Evolutionary conservation across 2,797 vertebrate species (phyloP), one percentile per base, ranked within the genome.

Genomic region (Ficedula albicollis): DNA sequence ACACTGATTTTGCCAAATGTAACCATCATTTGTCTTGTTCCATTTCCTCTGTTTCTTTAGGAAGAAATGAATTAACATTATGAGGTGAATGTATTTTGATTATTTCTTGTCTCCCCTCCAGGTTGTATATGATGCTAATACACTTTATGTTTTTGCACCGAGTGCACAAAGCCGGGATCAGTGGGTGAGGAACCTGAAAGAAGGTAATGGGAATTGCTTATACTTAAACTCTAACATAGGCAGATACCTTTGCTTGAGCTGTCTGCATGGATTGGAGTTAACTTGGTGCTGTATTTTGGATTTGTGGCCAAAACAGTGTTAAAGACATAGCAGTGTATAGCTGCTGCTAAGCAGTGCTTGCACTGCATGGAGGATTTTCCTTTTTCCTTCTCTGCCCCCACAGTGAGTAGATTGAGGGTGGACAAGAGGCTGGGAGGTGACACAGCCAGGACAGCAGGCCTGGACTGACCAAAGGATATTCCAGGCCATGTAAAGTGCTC

Each of bases 141-240:
- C 98, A 0, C 98, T 99, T 62, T 99, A 99, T 73, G 91, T 99
- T 54, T 99, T 99, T 95, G 98, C 99, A 79, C 99, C 99, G 8
- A 99, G 96, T 87, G 97, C 98, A 49, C 97, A 98, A 84, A 99
- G 98, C 96, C 98, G 99, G 51, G 98, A 97, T 83, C 67, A 94
- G 22, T 99, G 99, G 99, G 99, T 99, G 87, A 98, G 98, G 91
- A 98, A 97, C 84, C 97, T 99, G 78, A 99, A 99, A 97, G 98
- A 99, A 94, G 99, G 99, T 99, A 96, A 98, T 72, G 64, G 27
- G 67, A 51, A 8, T 48, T 70, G 23, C 70, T 89, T 59, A 11
- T 26, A 23, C 29, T 23, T 82, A n/a, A 70, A 63, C 60, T 76
- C 15, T 68, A 3, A 19, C 13, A 13, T 29, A 52, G 25, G 19